A percentile compares a stretch with the other conserved stretches of the same genome.
These are phyloP conservation scores for Meganola albula DNA, from an alignment of 2,888 invertebrate genomes.

Conservation along the genomic window DNA sequence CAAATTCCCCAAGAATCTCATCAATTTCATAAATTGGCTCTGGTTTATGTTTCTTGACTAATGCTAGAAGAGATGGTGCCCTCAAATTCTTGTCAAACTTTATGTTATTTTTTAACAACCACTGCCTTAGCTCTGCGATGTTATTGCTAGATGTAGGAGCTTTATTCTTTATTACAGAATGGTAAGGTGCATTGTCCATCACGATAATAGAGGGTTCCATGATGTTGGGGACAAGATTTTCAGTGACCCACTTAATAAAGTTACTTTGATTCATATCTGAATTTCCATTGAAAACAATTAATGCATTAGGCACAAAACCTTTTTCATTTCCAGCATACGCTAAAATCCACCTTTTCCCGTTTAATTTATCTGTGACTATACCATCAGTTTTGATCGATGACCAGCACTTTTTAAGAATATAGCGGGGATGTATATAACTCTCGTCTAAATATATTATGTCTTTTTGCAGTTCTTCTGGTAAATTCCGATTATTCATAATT, in stretches of 20 bases:
- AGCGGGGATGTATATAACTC: not conserved
- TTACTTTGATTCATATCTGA: conserved; percentile 24
- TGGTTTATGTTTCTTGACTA: conserved; percentile 22
- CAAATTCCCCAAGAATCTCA: conserved; percentile 19
- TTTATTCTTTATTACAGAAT: conserved; percentile 3
- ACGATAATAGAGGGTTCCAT: conserved; percentile 10
- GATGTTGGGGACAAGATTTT: conserved; percentile 18
- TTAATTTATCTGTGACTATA: conserved; percentile 11
- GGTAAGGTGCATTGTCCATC: conserved; percentile 8
- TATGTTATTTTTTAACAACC: conserved; percentile 23
- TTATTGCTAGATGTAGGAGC: not conserved
- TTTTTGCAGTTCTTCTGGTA: not conserved
- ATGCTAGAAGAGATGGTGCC: conserved; percentile 16
- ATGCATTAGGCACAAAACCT: conserved; percentile 22
- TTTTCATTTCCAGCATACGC: conserved; percentile 24
- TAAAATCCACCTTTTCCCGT: conserved; percentile 21
- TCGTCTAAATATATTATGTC: not conserved
- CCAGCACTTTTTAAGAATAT: not conserved
- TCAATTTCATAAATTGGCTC: conserved; percentile 21
- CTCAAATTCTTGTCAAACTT: conserved; percentile 15
- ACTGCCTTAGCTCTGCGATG: conserved; percentile 16
- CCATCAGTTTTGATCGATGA: conserved; percentile 7
- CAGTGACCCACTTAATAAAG: conserved; percentile 21
- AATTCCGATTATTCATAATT: not conserved
- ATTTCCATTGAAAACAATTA: conserved; percentile 23